Conservation (phyloP, 2,797 vertebrate species). For the Lophotriccus pileatus region DNA sequence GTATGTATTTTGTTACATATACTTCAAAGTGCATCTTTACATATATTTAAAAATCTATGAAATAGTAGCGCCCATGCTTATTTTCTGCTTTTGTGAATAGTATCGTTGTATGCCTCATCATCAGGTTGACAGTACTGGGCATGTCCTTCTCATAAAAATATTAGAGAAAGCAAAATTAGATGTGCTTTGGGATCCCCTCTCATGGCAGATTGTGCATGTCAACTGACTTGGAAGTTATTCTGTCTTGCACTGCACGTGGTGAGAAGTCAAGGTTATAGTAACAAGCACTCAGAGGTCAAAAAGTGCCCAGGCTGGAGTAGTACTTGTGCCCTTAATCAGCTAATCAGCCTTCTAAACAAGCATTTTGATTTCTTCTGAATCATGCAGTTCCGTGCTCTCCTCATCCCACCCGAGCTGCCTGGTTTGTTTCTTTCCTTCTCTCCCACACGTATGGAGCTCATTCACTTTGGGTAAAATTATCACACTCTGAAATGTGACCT, state of each 20-base stretch:
- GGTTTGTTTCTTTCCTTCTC: not conserved
- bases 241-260: not conserved
- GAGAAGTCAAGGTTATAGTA: constrained; percentile 11
- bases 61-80: not conserved
- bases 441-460: accelerated
- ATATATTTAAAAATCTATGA: not conserved
- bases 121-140: not conserved
- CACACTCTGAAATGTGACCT: not conserved
- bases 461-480: not conserved
- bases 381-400: not conserved
- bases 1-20: not conserved
- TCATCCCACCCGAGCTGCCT: not conserved
- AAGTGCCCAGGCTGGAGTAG: not conserved
- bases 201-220: not conserved
- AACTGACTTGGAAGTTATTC: not conserved
- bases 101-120: not conserved
- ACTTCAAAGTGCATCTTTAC: not conserved
- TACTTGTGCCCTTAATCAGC: not conserved
- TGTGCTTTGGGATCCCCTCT: not conserved
- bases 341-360: not conserved
- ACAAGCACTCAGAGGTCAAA: not conserved
- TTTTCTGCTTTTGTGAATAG: not conserved
- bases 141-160: not conserved
- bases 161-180: not conserved
- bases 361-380: not conserved